These are phyloP conservation scores for Phrynocephalus vlangalii DNA, from an alignment of 2,797 vertebrate species.

Conservation along the genomic window DNA sequence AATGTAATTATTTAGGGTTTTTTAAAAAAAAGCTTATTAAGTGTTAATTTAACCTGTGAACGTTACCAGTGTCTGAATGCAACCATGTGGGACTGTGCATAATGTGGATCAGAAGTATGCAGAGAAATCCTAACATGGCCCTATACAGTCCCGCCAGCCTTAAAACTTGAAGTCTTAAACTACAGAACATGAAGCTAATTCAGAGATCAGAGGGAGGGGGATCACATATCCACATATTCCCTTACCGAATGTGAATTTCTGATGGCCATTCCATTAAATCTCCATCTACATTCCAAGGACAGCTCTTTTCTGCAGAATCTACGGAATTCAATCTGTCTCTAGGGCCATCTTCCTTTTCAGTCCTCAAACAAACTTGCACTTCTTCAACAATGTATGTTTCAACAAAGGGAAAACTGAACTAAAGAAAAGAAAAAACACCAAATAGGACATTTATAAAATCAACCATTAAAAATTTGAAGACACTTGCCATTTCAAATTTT, in stretches of 20 bases:
- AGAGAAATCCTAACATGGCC: not conserved
- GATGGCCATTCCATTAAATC: slow-evolving; percentile 87
- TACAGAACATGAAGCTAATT: not conserved
- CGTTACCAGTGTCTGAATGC: not conserved
- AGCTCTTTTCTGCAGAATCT: slow-evolving; percentile 76
- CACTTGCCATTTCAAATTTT: not conserved
- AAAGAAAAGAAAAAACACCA: slow-evolving; percentile 58
- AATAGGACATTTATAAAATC: slow-evolving; percentile 57
- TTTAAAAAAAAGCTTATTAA: too few relatives aligned
- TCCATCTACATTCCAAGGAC: slow-evolving; percentile 94
- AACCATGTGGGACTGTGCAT: not conserved
- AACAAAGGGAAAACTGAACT: slow-evolving; percentile 95
- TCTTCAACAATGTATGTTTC: slow-evolving; percentile 87
- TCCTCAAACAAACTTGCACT: slow-evolving; percentile 82
- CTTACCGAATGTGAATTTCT: slow-evolving; percentile 87
- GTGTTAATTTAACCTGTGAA: too few relatives aligned
- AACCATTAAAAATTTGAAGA: not conserved
- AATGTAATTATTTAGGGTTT: too few relatives aligned
- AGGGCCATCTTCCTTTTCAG: slow-evolving; percentile 59
- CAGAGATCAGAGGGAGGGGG: not conserved
- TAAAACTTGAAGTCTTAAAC: not conserved
- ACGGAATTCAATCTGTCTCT: slow-evolving; percentile 68
- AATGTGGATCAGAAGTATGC: not conserved
- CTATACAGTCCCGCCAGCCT: not conserved
- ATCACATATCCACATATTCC: not conserved